Evolutionary conservation across 2,113 vertebrate species (phyloP).

Genomic region (Perca schrenkii): DNA sequence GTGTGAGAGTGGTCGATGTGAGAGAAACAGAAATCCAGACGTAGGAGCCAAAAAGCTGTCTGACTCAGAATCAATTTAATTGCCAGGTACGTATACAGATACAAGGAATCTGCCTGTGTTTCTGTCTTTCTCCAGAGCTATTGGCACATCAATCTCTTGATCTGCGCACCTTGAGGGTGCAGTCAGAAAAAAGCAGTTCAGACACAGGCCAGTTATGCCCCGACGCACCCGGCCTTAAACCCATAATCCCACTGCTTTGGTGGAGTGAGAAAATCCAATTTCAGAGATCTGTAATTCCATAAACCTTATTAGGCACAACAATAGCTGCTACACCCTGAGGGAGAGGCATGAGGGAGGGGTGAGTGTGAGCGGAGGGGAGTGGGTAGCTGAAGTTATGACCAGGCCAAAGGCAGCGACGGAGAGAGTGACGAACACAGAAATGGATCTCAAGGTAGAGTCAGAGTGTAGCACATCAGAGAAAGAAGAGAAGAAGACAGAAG

Average conservation of each 20-base stretch:
- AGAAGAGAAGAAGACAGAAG: conserved; percentile 55
- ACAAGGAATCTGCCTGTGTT: conserved; percentile 12
- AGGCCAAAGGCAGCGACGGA: conserved; percentile 28
- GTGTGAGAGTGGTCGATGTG: conserved; percentile 46
- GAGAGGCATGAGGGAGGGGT: conserved; percentile 37
- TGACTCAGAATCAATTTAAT: conserved; percentile 53
- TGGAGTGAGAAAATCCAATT: conserved; percentile 82
- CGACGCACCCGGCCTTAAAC: conserved; percentile 56
- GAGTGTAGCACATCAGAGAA: conserved; percentile 56
- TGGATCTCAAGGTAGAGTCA: conserved; percentile 49
- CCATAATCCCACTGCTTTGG: conserved; percentile 74
- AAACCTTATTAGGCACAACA: conserved; percentile 82
- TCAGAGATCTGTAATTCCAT: conserved; percentile 82
- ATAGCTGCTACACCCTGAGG: conserved; percentile 67
- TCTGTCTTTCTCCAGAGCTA: conserved; percentile 21
- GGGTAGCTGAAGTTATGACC: conserved; percentile 51
- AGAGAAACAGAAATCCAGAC: conserved; percentile 46
- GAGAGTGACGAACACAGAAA: conserved; percentile 53
- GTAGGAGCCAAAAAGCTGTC: conserved; percentile 38
- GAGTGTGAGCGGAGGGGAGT: background rate
- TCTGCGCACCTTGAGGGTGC: conserved; percentile 51
- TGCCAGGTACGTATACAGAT: conserved; percentile 37
- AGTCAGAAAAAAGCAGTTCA: conserved; percentile 56
- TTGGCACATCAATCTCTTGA: conserved; percentile 16
- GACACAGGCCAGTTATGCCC: conserved; percentile 69